A percentile compares a stretch with the other conserved stretches of the same genome.
These are phyloP conservation scores for Rattus norvegicus DNA, from an alignment of 2,113 vertebrate species.

Conservation along the genomic window DNA sequence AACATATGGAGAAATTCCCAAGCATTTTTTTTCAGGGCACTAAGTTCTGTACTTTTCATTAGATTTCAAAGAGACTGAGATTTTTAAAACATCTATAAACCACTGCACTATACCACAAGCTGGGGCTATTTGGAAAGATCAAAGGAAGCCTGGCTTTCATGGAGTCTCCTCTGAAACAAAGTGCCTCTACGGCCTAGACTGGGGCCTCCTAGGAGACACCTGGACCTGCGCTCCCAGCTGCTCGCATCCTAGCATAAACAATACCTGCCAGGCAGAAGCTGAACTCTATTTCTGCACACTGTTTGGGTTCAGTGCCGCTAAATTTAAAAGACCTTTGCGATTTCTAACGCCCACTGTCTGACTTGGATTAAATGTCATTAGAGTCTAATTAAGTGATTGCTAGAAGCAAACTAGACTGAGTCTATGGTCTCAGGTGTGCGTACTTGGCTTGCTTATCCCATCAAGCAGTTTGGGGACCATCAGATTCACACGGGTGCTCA, in stretches of 20 bases:
- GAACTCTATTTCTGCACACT: constrained; percentile 48
- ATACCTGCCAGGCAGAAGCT: background rate
- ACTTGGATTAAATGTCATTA: constrained; percentile 62
- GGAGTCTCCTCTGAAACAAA: background rate
- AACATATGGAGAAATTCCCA: background rate
- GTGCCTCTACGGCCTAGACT: background rate
- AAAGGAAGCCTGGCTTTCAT: constrained; percentile 11
- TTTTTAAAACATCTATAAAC: constrained; percentile 39
- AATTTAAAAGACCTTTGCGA: constrained; percentile 63
- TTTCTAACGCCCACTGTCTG: constrained; percentile 63
- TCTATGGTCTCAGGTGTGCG: background rate
- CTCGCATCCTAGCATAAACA: constrained; percentile 14
- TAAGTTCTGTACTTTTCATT: constrained; percentile 23
- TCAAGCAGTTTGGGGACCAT: background rate
- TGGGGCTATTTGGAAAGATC: background rate
- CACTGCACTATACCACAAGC: background rate
- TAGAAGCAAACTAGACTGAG: background rate
- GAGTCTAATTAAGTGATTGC: constrained; percentile 58
- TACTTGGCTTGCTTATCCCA: background rate
- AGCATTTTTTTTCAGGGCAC: background rate
- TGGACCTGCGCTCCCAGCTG: background rate
- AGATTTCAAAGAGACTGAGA: background rate
- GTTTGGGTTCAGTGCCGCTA: constrained; percentile 58
- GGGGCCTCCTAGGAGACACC: background rate
- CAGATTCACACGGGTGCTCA: background rate